Evolutionary conservation across 1,140 invertebrate species (phyloP), one percentile per base, ranked within the genome.

Genomic region (Hyles euphorbiae): DNA sequence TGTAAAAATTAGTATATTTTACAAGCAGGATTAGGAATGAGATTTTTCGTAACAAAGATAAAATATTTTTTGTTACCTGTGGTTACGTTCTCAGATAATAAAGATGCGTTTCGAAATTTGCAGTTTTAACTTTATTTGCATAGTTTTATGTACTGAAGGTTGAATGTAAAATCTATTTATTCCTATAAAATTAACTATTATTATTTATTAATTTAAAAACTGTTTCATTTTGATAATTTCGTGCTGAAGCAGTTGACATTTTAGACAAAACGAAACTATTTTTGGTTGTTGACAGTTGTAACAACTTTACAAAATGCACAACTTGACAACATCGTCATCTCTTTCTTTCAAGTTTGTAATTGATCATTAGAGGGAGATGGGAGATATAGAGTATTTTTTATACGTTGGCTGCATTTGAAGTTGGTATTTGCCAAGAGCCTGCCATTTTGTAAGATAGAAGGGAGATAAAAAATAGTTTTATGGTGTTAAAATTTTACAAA

Each of bases 381-480:
- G 67, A 33, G 48, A 54, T 49, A 45, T 36, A 62, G 56, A 70
- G 45, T 68, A 63, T 33, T 63, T 64, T 81, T 70, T 65, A 70
- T 70, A 78, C 65, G 78, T 86, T 86, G 83, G 76, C 69, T 66
- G 63, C 64, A 69, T 70, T 81, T 72, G 64, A 73, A 76, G 73
- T 76, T 88, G 84, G 78, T 91, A 91, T 89, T 90, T 82, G 81
- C 81, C 75, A 81, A 84, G 82, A 82, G 75, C 74, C 78, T 87
- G 87, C 83, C 85, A 89, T 89, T 88, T 89, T 89, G 85, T 89
- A 83, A 83, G 79, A 88, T 81, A 87, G 78, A 89, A 87, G 84
- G 80, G 85, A 88, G 85, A 89, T 87, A 88, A 89, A 88, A 88
- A 87, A 88, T 87, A 88, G 83, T 89, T 89, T 89, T 88, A 89